Evolutionary conservation across 2,888 invertebrate species (phyloP), one percentile per base, ranked within the genome.

Genomic region (Polymixis lichenea): DNA sequence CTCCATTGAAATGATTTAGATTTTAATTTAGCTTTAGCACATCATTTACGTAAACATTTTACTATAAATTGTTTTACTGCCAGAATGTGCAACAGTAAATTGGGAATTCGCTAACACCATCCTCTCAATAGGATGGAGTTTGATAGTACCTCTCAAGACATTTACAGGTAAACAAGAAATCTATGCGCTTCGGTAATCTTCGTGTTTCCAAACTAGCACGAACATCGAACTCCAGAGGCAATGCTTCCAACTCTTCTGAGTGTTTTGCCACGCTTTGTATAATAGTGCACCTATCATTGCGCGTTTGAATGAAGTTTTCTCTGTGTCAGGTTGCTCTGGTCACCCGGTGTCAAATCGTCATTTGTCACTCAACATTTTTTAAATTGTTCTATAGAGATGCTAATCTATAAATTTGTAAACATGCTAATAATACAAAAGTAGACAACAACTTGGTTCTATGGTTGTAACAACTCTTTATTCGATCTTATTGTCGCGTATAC

Each of bases 101-200:
- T 94, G 92, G 91, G 93, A 91, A 91, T 94, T 96, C 96, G 96
- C 96, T 96, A 96, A 96, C 96, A 95, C 93, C 94, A 90, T 86
- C 91, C 91, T 94, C 82, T 85, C 71, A 66, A 89, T 95, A 94
- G 92, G 92, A 87, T 91, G 93, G 92, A 95, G 96, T 96, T 96
- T 96, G 96, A 96, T 96, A 96, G 96, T 96, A 96, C 84, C 90
- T 95, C 94, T 93, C 94, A 92, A 93, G 75, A 96, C 95, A 96
- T 79, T 69, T 55, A 32, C 22, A 32, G 11, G 6, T 60, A 60
- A 60, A 60, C 22, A 60, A 60, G 60, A 60, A 60, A 60, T 9
- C 17, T 28, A 56, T 58, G 28, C 17, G 11, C 60, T 60, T 60
- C 28, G 19, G 19, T 60, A 60, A 28, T 60, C 1, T 58, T 32